Conservation (phyloP, 2,888 invertebrate genomes). For the Hypsopygia costalis region DNA sequence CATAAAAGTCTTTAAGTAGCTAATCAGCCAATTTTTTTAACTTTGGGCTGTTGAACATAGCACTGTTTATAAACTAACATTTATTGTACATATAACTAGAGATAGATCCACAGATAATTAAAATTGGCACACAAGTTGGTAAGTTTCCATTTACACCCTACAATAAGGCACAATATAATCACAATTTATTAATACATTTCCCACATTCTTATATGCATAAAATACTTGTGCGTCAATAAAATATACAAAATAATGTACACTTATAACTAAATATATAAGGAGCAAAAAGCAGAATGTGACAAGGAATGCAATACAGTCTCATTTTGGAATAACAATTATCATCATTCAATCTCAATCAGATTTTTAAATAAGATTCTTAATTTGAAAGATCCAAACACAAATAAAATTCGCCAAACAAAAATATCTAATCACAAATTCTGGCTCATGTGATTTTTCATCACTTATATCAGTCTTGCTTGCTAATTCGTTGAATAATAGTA, state of each 20-base stretch:
- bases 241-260: constrained; percentile 28
- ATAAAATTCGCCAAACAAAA: too few species aligned
- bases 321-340: constrained; percentile 17
- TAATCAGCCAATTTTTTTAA: too few species aligned
- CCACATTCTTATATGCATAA: constrained; percentile 36
- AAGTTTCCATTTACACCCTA: constrained; percentile 25
- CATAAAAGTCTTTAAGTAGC: too few species aligned
- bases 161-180: constrained; percentile 64
- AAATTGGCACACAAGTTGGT: constrained; percentile 71
- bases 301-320: constrained; percentile 56
- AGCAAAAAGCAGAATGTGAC: constrained; percentile 28
- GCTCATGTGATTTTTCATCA: constrained; percentile 19
- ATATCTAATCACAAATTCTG: too few species aligned
- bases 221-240: constrained; percentile 33
- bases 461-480: constrained; percentile 57
- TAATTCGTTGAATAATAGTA: constrained; percentile 24
- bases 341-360: neutral
- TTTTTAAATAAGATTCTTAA: neutral
- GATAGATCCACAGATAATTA: constrained; percentile 19
- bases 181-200: constrained; percentile 33
- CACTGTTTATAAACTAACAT: too few species aligned
- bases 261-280: constrained; percentile 16
- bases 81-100: constrained; percentile 3
- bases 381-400: too few species aligned
- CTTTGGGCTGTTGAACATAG: too few species aligned